These are phyloP conservation scores for Scaptomyza polygonia DNA, from an alignment of 2,888 invertebrate genomes.

Conservation along the genomic window DNA sequence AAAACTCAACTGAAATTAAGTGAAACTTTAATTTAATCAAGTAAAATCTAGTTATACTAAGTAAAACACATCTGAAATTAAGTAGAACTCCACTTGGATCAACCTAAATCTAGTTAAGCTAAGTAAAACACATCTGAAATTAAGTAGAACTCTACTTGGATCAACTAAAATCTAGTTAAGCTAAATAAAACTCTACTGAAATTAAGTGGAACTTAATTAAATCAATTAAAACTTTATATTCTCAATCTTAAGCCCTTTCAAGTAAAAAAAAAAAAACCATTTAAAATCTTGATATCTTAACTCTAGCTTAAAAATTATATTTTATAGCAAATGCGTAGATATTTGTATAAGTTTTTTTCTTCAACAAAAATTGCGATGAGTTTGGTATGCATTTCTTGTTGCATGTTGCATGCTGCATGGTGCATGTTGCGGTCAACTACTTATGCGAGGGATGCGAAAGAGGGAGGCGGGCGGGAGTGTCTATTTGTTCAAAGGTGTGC, in stretches of 20 bases:
- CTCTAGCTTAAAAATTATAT: too few relatives aligned
- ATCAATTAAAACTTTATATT: background rate
- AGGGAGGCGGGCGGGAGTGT: conserved; percentile 4
- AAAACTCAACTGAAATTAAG: background rate
- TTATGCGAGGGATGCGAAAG: background rate
- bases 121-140: background rate
- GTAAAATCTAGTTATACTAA: too few relatives aligned
- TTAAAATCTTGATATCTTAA: too few relatives aligned
- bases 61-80: too few relatives aligned
- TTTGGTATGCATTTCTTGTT: conserved; percentile 15
- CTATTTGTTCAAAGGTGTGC: background rate
- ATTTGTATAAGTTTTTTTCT: too few relatives aligned
- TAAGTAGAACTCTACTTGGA: background rate
- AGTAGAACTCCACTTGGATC: background rate
- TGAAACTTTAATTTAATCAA: background rate
- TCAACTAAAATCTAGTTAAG: background rate
- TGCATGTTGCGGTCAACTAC: background rate
- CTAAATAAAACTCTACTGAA: background rate
- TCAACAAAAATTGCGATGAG: conserved; percentile 23
- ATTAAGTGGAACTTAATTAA: background rate
- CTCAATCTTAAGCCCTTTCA: background rate
- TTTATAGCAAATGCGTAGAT: too few relatives aligned
- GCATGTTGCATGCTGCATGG: conserved; percentile 8
- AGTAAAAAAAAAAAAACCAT: too few relatives aligned
- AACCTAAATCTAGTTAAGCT: background rate